Base-by-base conservation (phyloP, 2,888 invertebrate genomes). In the Athalia cordata region DNA sequence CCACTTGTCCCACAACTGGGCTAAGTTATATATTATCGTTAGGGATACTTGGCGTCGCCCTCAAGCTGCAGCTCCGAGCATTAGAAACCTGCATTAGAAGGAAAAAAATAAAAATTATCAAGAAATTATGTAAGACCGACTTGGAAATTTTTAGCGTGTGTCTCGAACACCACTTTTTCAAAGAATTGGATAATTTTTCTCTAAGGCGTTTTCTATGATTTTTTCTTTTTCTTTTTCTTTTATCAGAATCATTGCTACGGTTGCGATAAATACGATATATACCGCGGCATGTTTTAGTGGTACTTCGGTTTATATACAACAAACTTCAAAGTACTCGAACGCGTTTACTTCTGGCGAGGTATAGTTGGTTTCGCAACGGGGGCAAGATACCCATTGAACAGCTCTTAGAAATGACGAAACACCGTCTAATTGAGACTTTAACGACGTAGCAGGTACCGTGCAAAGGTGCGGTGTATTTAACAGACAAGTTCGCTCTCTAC, bases 21-120 rank as follows among this genome's bases (percentile, higher is more conserved):
- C 62, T 50, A 72, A 75, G 75, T 75, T 29, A 75, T 75, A 75
- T 75, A 64, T 75, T 75, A 75, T 75, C 75, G 75, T 75, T 75
- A 50, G 62, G 75, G 62, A 75, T 50, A 47, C 75, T 64, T 15
- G 62, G 50, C 75, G 47, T 29, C 45, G 45, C 57, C 45, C 47
- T 68, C 15, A 29, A 52, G 15, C 29, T 29, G 29, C 8, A 52
- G 68, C 68, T 29, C 43, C 64, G 50, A 55, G 68, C 29, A 8
- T 43, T 9, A 11, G 11, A 11, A 43, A 68, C 29, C 7, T 50
- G 47, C 50, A 43, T n/a, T 4, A 29, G 29, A 29, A 29, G 1
- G 2, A 68, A 68, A 68, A 52, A 68, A 52, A 9, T 68, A 8
- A 68, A 68, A 68, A 68, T 68, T 29, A 29, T 2, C 29, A 29